phyloP scores from a whole-genome alignment of 2,113 vertebrate genomes.

The Crotalus viridis region DNA sequence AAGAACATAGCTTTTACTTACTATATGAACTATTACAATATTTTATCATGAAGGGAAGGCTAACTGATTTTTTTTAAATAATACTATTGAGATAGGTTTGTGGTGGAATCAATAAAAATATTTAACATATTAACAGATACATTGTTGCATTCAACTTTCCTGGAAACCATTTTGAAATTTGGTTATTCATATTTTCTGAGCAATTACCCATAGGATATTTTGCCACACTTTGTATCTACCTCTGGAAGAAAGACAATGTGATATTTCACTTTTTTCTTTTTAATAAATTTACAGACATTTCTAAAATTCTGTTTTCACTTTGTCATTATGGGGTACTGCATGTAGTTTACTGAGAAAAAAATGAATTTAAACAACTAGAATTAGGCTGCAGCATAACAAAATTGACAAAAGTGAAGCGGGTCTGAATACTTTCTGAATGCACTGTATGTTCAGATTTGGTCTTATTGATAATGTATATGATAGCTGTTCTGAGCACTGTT shows the following conservation, averaged over 20 bases:
- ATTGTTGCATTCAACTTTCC: conserved; percentile 25
- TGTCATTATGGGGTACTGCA: no score
- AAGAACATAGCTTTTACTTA: background rate
- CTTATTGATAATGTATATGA: background rate
- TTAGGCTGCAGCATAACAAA: no score
- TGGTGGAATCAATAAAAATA: background rate
- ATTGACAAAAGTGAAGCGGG: no score
- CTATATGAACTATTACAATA: background rate
- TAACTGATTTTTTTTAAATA: background rate
- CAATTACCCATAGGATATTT: background rate
- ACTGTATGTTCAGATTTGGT: background rate
- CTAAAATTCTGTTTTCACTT: no score
- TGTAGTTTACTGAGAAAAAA: no score
- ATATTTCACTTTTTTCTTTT: no score
- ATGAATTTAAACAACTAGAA: no score
- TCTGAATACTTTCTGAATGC: no score
- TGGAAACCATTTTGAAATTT: conserved; percentile 31
- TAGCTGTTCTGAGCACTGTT: background rate
- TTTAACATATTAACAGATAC: conserved; percentile 31
- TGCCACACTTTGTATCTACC: background rate
- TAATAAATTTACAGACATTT: no score
- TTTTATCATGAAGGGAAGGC: background rate
- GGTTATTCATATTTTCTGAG: conserved; percentile 10
- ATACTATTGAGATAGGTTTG: background rate
- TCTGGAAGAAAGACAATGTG: background rate